Percentiles rank a stretch among this genome's conserved stretches.
phyloP scores from a whole-genome alignment of 2,113 vertebrate species.

The Hippocampus guttulatus region DNA sequence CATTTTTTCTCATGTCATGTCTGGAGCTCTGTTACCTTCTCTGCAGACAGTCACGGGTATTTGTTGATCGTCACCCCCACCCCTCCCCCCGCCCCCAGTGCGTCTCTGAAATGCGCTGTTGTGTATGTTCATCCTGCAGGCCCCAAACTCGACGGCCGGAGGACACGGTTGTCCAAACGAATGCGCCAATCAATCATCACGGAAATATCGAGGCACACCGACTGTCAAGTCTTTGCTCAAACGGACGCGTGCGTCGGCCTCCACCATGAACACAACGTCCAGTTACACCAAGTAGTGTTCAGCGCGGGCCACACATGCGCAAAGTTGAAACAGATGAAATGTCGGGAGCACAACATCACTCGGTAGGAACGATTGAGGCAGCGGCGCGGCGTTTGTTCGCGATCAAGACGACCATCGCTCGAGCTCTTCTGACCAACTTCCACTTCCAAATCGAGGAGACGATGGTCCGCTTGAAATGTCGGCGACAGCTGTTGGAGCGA shows the following conservation, averaged over 20 bases:
- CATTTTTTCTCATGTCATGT: background rate
- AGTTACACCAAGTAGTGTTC: background rate
- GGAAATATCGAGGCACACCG: too few species aligned
- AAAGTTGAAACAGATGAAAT: background rate
- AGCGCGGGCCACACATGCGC: background rate
- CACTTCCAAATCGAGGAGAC: background rate
- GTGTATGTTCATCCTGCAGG: conserved; percentile 5
- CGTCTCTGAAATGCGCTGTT: too few species aligned
- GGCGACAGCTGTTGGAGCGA: background rate
- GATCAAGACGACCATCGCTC: conserved; percentile 12
- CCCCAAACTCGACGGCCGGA: background rate
- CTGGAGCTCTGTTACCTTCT: background rate
- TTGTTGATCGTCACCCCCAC: background rate
- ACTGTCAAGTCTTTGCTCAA: too few species aligned
- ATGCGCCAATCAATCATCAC: background rate
- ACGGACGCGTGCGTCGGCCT: too few species aligned
- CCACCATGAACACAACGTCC: conserved; percentile 2
- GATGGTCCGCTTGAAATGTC: background rate
- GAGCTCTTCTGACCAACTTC: conserved; percentile 3
- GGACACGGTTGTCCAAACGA: background rate
- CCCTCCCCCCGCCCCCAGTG: too few species aligned
- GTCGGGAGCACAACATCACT: background rate
- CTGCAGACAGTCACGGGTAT: background rate
- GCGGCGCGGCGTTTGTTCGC: background rate
- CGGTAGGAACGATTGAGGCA: background rate